These are phyloP conservation scores for Hipparchia semele DNA, from an alignment of 2,888 invertebrate genomes.

Conservation along the genomic window DNA sequence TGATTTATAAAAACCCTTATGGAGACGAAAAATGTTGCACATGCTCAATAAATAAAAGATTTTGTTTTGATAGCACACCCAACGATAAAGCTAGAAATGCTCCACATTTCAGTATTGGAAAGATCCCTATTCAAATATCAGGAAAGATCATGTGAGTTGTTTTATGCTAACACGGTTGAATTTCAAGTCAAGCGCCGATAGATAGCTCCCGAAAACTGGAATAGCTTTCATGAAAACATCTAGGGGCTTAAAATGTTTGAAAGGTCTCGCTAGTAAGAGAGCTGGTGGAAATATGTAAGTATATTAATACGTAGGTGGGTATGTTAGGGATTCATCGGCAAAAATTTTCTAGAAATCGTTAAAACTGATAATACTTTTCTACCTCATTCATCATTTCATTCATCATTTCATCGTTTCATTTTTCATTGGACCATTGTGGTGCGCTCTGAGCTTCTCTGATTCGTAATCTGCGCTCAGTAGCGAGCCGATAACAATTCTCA, in stretches of 20 bases:
- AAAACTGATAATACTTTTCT: no score
- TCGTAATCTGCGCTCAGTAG: no score
- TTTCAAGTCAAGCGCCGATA: constrained; percentile 18
- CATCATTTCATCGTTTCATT: no score
- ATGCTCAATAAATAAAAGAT: not conserved
- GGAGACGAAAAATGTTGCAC: no score
- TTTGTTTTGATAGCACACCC: not conserved
- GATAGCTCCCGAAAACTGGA: constrained; percentile 22
- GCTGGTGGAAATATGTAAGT: not conserved
- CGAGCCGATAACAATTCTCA: no score
- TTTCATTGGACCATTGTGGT: no score
- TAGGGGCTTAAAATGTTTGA: constrained; percentile 20
- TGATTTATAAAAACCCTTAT: no score
- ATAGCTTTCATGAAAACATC: constrained; percentile 21
- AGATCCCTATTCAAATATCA: constrained; percentile 6
- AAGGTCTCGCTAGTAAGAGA: not conserved
- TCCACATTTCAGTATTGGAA: not conserved
- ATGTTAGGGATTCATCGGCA: not conserved
- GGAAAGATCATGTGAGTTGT: not conserved
- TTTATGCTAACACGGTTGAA: constrained; percentile 17
- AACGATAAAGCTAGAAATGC: not conserved
- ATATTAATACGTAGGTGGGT: no score
- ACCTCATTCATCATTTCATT: no score
- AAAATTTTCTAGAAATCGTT: not conserved
- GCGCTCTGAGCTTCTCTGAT: no score